phyloP scores from a whole-genome alignment of 92 coral and sea anemone genomes.

The Ricordea florida region DNA sequence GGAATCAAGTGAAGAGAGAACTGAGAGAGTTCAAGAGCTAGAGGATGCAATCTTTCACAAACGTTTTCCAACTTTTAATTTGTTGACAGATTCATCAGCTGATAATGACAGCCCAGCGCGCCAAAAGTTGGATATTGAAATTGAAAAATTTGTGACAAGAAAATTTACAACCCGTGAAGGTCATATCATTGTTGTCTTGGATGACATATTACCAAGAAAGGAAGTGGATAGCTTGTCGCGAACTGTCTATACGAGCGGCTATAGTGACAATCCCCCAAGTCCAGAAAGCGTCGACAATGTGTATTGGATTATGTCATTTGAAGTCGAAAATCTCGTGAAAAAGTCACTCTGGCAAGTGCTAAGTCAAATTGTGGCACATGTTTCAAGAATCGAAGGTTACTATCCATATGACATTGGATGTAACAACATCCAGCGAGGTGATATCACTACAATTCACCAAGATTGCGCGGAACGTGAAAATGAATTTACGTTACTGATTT shows the following conservation, averaged over 20 bases:
- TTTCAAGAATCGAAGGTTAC: slow-evolving; percentile 57
- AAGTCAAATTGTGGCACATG: slow-evolving; percentile 40
- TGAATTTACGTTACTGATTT: slow-evolving; percentile 77
- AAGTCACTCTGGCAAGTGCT: slow-evolving; percentile 65
- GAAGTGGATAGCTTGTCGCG: slow-evolving; percentile 42
- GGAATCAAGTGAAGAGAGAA: background rate
- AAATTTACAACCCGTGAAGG: slow-evolving; percentile 61
- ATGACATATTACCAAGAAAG: slow-evolving; percentile 44
- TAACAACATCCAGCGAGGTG: slow-evolving; percentile 71
- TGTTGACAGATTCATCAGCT: slow-evolving; percentile 1
- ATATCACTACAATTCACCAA: slow-evolving; percentile 68
- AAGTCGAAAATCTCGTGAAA: slow-evolving; percentile 51
- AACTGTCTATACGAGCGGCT: slow-evolving; percentile 50
- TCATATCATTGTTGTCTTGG: slow-evolving; percentile 65
- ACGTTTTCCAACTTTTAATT: background rate
- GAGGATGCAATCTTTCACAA: background rate
- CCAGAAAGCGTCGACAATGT: slow-evolving; percentile 75
- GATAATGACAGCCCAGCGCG: background rate
- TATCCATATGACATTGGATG: slow-evolving; percentile 86
- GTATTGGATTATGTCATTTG: slow-evolving; percentile 80
- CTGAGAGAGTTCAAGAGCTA: background rate
- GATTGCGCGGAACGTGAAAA: slow-evolving; percentile 59
- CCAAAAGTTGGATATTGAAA: slow-evolving; percentile 8
- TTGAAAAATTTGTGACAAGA: slow-evolving; percentile 53
- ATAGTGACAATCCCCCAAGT: slow-evolving; percentile 58